phyloP scores from a whole-genome alignment of 1,140 invertebrate species.

The Pygmarrhopalites habei region DNA sequence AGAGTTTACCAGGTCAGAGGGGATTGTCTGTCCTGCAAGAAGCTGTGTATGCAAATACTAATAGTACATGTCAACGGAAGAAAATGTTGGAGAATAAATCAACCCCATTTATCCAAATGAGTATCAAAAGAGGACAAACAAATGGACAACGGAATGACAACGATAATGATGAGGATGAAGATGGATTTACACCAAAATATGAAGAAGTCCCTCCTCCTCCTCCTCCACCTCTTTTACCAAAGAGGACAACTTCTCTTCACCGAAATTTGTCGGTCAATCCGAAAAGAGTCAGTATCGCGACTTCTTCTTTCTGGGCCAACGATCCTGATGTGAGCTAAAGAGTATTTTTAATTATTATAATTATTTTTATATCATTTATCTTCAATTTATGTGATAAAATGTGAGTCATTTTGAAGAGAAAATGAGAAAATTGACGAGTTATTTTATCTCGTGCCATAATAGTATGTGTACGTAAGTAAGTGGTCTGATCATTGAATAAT shows the following conservation, averaged over 20 bases:
- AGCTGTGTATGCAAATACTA: conserved; percentile 6
- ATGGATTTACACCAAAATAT: background rate
- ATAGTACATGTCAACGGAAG: conserved; percentile 4
- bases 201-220: conserved; percentile 1
- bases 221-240: conserved; percentile 26
- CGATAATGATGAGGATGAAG: background rate
- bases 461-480: too few relatives aligned
- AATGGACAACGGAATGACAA: background rate
- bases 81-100: too few relatives aligned
- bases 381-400: too few relatives aligned
- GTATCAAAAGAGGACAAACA: background rate
- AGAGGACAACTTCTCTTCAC: conserved; percentile 24
- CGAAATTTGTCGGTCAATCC: conserved; percentile 23
- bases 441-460: too few relatives aligned
- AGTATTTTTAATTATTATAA: background rate
- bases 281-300: conserved; percentile 34
- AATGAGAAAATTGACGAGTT: too few relatives aligned
- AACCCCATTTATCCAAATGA: too few relatives aligned
- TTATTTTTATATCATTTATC: background rate
- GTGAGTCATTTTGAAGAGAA: too few relatives aligned
- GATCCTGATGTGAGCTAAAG: conserved; percentile 32
- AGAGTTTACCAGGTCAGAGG: conserved; percentile 8
- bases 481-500: too few relatives aligned
- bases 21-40: conserved; percentile 1
- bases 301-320: conserved; percentile 33